phyloP scores from a whole-genome alignment of 1,140 invertebrate species.

The Pseudomyrmex cubaensis region DNA sequence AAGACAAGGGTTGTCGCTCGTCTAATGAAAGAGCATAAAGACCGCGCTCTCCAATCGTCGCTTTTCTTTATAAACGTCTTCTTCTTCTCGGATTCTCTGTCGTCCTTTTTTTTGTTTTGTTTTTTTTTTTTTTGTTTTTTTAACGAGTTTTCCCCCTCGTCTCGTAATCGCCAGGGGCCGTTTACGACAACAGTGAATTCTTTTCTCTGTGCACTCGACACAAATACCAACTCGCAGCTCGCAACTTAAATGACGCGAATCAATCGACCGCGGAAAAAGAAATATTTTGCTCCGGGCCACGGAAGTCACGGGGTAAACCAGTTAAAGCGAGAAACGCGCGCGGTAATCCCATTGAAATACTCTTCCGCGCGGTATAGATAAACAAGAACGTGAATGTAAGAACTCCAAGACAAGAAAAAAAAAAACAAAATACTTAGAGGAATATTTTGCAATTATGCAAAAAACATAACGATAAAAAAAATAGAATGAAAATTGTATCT shows the following conservation, averaged over 20 bases:
- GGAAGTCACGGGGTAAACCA: constrained; percentile 10
- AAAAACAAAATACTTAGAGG: too few relatives aligned
- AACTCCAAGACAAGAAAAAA: too few relatives aligned
- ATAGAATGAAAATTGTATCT: too few relatives aligned
- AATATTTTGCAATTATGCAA: too few relatives aligned
- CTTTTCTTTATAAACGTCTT: constrained; percentile 47
- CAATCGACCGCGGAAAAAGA: constrained; percentile 33
- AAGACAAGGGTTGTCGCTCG: constrained; percentile 28
- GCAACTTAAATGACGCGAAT: constrained; percentile 33
- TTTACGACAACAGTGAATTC: constrained; percentile 22
- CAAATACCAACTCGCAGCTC: constrained; percentile 41
- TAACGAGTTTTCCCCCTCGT: constrained; percentile 1
- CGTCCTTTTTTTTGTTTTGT: too few relatives aligned
- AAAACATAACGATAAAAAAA: too few relatives aligned
- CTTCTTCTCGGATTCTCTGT: neutral
- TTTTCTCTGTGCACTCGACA: constrained; percentile 17
- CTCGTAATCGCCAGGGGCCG: constrained; percentile 16
- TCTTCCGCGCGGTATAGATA: neutral
- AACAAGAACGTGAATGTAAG: too few relatives aligned
- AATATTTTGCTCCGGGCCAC: constrained; percentile 32
- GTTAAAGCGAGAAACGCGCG: neutral
- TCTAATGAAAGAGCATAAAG: constrained; percentile 47
- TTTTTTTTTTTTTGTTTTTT: neutral
- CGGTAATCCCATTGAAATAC: constrained; percentile 6
- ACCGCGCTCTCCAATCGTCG: constrained; percentile 35